A percentile compares a stretch with the other conserved stretches of the same genome.
These are phyloP conservation scores for Teleopsis dalmanni DNA, from an alignment of 1,140 invertebrate species.

Conservation along the genomic window DNA sequence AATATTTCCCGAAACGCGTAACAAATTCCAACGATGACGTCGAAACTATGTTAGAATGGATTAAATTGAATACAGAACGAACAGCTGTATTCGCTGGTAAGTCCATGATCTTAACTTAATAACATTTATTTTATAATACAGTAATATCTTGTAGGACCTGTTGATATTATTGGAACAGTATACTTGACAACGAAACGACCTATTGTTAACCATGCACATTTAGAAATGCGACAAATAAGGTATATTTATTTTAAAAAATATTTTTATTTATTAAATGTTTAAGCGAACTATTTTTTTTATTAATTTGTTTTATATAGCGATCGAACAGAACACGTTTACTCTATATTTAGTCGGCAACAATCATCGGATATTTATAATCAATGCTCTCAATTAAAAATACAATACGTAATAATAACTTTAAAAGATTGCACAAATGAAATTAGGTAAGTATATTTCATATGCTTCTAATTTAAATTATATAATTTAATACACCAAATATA, in stretches of 20 bases:
- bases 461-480: background rate
- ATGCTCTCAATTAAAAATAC: constrained; percentile 38
- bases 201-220: constrained; percentile 39
- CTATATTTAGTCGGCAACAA: constrained; percentile 40
- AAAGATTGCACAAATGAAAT: constrained; percentile 35
- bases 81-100: constrained; percentile 36
- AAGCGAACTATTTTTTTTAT: background rate
- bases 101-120: background rate
- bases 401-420: constrained; percentile 40
- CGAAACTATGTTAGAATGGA: constrained; percentile 40
- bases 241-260: constrained; percentile 9
- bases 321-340: constrained; percentile 38
- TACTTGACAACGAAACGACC: constrained; percentile 37
- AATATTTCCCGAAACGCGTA: constrained; percentile 26
- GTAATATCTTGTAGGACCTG: constrained; percentile 18
- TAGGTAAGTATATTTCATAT: constrained; percentile 18
- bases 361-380: constrained; percentile 42
- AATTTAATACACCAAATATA: no score
- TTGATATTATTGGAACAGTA: constrained; percentile 40
- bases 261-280: background rate
- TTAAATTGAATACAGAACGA: constrained; percentile 39
- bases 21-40: constrained; percentile 22
- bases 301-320: constrained; percentile 22
- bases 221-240: constrained; percentile 40
- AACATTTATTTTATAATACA: background rate